phyloP scores from a whole-genome alignment of 2,888 invertebrate genomes.

The Sycophila texana region DNA sequence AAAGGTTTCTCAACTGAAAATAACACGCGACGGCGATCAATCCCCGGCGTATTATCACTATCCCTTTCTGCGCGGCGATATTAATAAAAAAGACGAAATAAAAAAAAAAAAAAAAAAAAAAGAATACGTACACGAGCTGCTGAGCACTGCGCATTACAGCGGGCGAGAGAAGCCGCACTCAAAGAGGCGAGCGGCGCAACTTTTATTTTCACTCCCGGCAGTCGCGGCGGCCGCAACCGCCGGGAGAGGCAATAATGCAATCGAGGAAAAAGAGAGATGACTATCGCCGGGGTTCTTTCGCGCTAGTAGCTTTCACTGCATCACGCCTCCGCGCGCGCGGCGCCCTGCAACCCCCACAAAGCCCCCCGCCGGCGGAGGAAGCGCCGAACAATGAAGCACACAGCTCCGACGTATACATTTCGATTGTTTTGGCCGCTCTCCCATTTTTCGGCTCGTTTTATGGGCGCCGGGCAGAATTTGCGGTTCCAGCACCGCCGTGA shows the following conservation, averaged over 20 bases:
- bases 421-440: slow-evolving; percentile 32
- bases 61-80: neutral
- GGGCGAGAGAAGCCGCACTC: neutral
- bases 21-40: neutral
- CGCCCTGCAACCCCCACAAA: neutral
- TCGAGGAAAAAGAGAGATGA: slow-evolving; percentile 56
- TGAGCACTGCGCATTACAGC: neutral
- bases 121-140: neutral
- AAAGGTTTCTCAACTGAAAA: neutral
- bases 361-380: neutral
- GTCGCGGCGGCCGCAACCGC: neutral
- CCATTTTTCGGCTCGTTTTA: neutral
- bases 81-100: neutral
- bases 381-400: neutral
- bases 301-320: neutral
- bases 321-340: neutral
- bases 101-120: no score
- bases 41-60: neutral
- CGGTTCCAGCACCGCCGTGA: neutral
- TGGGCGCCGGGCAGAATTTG: neutral
- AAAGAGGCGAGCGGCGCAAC: slow-evolving; percentile 20
- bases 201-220: slow-evolving; percentile 42
- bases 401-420: neutral
- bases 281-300: slow-evolving; percentile 16
- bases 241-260: slow-evolving; percentile 45